Evolutionary conservation across 2,888 invertebrate genomes (phyloP), one percentile per base, ranked within the genome.

Genomic region (Crossocerus cetratus): DNA sequence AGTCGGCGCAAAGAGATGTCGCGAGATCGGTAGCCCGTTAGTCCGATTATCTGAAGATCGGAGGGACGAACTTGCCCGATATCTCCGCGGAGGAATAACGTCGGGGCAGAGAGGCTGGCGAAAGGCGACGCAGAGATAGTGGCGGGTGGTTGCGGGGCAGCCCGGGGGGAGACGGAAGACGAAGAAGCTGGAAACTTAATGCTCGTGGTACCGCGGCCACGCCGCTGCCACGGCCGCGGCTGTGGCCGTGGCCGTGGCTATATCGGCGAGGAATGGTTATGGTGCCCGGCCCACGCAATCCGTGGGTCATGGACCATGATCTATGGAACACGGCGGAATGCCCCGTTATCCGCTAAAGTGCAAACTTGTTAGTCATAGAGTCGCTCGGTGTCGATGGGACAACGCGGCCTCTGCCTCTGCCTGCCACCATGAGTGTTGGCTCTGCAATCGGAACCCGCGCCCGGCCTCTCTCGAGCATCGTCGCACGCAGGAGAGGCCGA

Each of bases 301-400:
- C 86, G 77, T 81, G 84, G 88, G 88, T 88, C 88, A 88, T 84
- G 86, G 84, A 81, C 86, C 85, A 86, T 89, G 89, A 89, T 89
- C 87, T 87, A 89, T 88, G 87, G 84, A 83, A 84, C 85, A 85
- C 83, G 85, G 53, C 79, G 75, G 82, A 82, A 86, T 85, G 81
- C 84, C 83, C 89, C 89, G 89, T 90, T 89, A 90, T 87, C 83
- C 88, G 88, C 85, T 88, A 89, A 89, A 88, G 89, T 89, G 89
- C 88, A 90, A 89, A 90, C 89, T 89, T 89, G 89, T 89, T 89
- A 89, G 89, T 89, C 89, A 89, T 87, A 86, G 86, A 83, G 82
- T 80, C 75, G 70, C 74, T 75, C 80, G 78, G 78, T 78, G 81
- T 80, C 82, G 76, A 82, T 82, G 80, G 81, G 81, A 81, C 81